These are phyloP conservation scores for Syngnathus typhle DNA, from an alignment of 2,113 vertebrate genomes.

Conservation along the genomic window DNA sequence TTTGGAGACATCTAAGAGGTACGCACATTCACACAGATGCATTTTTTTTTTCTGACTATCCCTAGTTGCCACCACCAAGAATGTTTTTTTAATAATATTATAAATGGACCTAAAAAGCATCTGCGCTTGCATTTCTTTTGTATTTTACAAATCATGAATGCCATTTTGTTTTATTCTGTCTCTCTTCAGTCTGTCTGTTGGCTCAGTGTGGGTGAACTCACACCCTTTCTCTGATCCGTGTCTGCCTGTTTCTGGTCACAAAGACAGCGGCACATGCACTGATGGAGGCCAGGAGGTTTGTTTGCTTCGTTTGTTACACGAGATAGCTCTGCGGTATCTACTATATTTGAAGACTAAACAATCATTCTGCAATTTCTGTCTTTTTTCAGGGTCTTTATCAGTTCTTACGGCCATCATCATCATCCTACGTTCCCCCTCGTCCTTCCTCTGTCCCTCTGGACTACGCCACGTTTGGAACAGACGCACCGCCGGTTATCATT, in stretches of 20 bases:
- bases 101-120: not conserved
- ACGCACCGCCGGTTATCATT: conserved; percentile 36
- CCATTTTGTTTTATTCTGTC: not conserved
- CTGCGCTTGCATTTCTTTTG: too few species aligned
- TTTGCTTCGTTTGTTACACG: not conserved
- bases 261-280: conserved; percentile 77
- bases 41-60: not conserved
- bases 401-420: conserved; percentile 63
- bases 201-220: conserved; percentile 82
- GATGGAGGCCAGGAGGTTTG: conserved; percentile 80
- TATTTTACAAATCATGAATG: not conserved
- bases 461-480: conserved; percentile 69
- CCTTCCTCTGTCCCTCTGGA: conserved; percentile 50
- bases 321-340: not conserved
- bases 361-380: not conserved
- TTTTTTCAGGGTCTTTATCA: conserved; percentile 77
- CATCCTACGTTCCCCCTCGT: conserved; percentile 26
- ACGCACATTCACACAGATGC: not conserved
- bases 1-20: conserved; percentile 81
- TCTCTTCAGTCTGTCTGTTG: conserved; percentile 70
- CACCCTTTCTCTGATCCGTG: conserved; percentile 76
- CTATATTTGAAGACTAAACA: not conserved
- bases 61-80: not conserved
- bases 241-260: conserved; percentile 73
- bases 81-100: not conserved